Evolutionary conservation across 2,113 vertebrate genomes (phyloP), one percentile per base, ranked within the genome.

Genomic region (Oceanites oceanicus): DNA sequence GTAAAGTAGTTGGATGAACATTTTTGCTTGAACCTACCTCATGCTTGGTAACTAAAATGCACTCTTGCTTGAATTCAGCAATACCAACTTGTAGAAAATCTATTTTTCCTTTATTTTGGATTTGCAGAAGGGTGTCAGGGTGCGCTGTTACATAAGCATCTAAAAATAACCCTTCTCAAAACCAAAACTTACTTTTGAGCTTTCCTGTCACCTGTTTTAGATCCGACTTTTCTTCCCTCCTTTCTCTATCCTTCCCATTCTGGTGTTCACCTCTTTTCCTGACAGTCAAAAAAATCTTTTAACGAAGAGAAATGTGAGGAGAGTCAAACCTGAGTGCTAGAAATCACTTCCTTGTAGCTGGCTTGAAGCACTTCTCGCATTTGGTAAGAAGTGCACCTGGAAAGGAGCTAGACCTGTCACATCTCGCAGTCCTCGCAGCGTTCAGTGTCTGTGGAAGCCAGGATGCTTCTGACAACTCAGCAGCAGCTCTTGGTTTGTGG

Each of bases 141-240:
- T 47, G 10, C 19, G 3, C 13, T 7, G 36, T 13, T 6, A 34
- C 1, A 0, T 1, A 22, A 55, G 3, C 27, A 19, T 27, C 81
- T 50, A 3, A 29, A 53, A 78, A 42, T 40, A 40, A 30, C 18
- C 21, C 53, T 58, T 70, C 73, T 79, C 59, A 44, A 81, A 82
- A 9, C 7, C 45, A 23, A 23, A n/a, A 10, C 32, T n/a, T 8
- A 16, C 6, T 49, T 30, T 9, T 18, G 27, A 70, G 63, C 30
- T 85, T 29, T 20, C 13, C 42, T n/a, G 34, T 21, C 11, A 2
- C 11, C 40, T 23, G 9, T 20, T 76, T 29, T 27, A 50, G 34
- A 12, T 61, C 19, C 29, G 61, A 0, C 20, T 78, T 30, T 58
- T 63, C 56, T 53, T 49, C 44, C 38, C 7, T 47, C 10, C 47